phyloP scores from a whole-genome alignment of 2,888 invertebrate species.

The Hydrotaea cyrtoneurina region DNA sequence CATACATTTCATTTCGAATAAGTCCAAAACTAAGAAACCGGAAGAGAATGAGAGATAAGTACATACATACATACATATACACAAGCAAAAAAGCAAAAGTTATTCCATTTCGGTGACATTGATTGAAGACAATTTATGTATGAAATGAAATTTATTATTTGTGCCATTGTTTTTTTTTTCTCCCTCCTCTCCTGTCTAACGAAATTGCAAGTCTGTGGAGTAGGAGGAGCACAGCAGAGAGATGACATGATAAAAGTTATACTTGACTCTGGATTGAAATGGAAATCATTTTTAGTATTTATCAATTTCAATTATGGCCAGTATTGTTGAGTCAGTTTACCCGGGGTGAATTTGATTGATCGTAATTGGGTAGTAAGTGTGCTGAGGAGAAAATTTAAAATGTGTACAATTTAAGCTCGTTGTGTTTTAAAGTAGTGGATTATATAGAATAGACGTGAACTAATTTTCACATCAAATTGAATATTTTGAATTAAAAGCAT shows the following conservation, averaged over 20 bases:
- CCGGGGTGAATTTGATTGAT: conserved; percentile 30
- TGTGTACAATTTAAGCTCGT: background rate
- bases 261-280: conserved; percentile 13
- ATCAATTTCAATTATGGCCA: conserved; percentile 38
- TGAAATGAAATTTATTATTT: conserved; percentile 42
- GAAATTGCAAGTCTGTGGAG: background rate
- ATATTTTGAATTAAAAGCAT: no score
- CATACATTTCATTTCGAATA: conserved; percentile 7
- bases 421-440: no score
- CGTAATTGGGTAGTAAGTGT: conserved; percentile 20
- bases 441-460: no score
- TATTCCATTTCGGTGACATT: conserved; percentile 55
- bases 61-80: background rate
- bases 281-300: conserved; percentile 28
- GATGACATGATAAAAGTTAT: conserved; percentile 10
- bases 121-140: conserved; percentile 57
- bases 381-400: background rate
- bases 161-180: background rate
- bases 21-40: background rate
- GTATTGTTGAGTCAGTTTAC: conserved; percentile 21
- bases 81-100: conserved; percentile 47
- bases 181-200: background rate
- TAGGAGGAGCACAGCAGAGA: background rate
- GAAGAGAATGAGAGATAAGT: background rate
- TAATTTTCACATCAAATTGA: no score